Base-by-base conservation (phyloP, 2,888 invertebrate species). In the Oscheius sp. region DNA sequence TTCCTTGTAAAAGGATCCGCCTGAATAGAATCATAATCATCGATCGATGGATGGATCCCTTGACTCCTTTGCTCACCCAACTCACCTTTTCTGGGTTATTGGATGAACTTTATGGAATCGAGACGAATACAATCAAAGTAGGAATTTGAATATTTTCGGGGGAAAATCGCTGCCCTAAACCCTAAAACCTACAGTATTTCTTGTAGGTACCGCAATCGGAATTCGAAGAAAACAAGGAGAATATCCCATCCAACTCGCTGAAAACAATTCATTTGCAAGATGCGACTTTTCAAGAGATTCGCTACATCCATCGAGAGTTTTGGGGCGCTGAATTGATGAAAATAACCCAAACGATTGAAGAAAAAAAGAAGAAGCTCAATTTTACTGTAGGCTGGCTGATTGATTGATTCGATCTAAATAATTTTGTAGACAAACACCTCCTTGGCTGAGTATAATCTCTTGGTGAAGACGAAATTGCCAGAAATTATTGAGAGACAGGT, bases 31-130 rank as follows among this genome's bases (percentile, higher is more conserved):
- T 68, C 3, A 89, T 98, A 6, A 88, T 98, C 52, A 89, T 98
- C 1, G 98, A 99, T 88, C 90, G 98, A 31, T 91, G 92, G 48
- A 91, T 95, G 2, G 98, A 99, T 90, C 90, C 95, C 65, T 90
- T 97, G 55, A 93, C 95, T 53, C 93, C 95, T 0, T 89, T 98
- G 82, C 92, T 93, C 0, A 95, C 95, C 0, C 98, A 97, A 86
- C 90, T 96, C 34, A 97, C 97, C 0, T 98, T 97, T 84, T 96
- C 96, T 88, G 98, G 97, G 2, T 90, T 98, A 5, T 93, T 98
- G 75, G 98, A 98, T 65, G 80, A 80, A 23, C 37, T 77, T 4
- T 80, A 72, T 31, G 71, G 73, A 20, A 65, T 77, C 27, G 71
- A 75, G 58, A 72, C 75, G n/a, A 74, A 73, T 20, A 73, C 74